Evolutionary conservation across 2,797 vertebrate species (phyloP), one percentile per base, ranked within the genome.

Genomic region (Sphenopsis melanotis): DNA sequence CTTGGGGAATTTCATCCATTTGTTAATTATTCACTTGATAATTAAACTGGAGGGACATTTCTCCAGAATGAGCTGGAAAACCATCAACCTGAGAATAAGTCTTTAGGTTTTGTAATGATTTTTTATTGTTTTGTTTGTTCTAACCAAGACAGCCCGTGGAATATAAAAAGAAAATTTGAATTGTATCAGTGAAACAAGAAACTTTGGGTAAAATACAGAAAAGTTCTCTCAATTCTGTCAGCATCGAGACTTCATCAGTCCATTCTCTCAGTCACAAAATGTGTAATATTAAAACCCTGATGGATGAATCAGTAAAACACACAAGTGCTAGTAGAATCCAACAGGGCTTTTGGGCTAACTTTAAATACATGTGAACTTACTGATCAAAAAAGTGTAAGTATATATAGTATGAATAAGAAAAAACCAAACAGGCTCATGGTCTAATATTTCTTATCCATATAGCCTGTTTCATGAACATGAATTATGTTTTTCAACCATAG

Each of bases 381-480:
- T 56, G 41, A 86, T 52, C 10, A 52, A 55, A 83, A 69, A 64
- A 64, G 24, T 52, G 21, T 44, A 74, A 55, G 11, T 13, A 39
- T 16, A 39, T 5, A 64, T 11, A 52, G 34, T 18, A 24, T 16
- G 15, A 83, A 11, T 23, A 56, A 59, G 21, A 63, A 69, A 60
- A 86, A 56, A 46, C 0, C 2, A 2, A 74, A 20, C 4, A 61
- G 46, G 56, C 19, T 74, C 4, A 3, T 5, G 32, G 17, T 50
- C 30, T 74, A 53, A 7, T 80, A 71, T 30, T 84, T 78, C 42
- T 84, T 63, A 74, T 20, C 41, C 36, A 12, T 23, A 65, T 0
- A 69, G 34, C 23, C 37, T 64, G n/a, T 34, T 88, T 70, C 47
- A 91, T 15, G 29, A 89, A 64, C 34, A 30, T 11, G 3, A 10